Percentiles rank a stretch among this genome's conserved stretches.
These are phyloP conservation scores for Anthopleura xanthogrammica DNA, from an alignment of 92 coral and sea anemone genomes.

Conservation along the genomic window DNA sequence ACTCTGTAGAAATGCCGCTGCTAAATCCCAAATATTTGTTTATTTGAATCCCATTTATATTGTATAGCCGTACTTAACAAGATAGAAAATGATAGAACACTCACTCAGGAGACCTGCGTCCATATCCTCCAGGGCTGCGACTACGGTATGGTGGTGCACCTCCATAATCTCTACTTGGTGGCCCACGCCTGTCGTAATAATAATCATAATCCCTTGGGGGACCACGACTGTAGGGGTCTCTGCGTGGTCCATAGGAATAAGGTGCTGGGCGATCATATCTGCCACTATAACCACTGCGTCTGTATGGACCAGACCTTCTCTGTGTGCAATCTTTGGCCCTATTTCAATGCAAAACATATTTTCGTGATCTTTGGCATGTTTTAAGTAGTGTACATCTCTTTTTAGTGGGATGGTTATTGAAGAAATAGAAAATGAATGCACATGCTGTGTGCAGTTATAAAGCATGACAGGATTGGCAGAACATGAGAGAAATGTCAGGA, in stretches of 20 bases:
- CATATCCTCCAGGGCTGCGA: conserved; percentile 87
- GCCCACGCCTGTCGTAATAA: conserved; percentile 64
- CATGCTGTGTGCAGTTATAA: too few relatives aligned
- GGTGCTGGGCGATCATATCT: conserved; percentile 74
- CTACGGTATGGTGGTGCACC: conserved; percentile 56
- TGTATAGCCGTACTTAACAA: neutral
- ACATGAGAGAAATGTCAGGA: too few relatives aligned
- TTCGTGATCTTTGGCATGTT: neutral
- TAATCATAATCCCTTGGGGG: conserved; percentile 46
- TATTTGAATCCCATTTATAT: too few relatives aligned
- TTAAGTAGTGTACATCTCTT: neutral
- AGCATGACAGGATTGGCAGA: too few relatives aligned
- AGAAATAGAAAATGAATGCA: too few relatives aligned
- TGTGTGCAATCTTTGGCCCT: conserved; percentile 97
- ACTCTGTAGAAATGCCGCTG: too few relatives aligned
- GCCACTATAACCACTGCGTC: conserved; percentile 49
- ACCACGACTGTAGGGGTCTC: conserved; percentile 67
- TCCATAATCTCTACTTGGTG: conserved; percentile 51
- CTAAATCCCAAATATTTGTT: too few relatives aligned
- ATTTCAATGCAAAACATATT: conserved; percentile 9
- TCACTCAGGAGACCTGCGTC: conserved; percentile 43
- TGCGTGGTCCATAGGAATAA: conserved; percentile 50
- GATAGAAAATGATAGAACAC: neutral
- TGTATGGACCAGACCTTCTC: conserved; percentile 58
- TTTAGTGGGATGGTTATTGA: too few relatives aligned